Percentiles rank a stretch among this genome's conserved stretches.
Evolutionary conservation across 1,140 invertebrate species (phyloP).

Genomic region (Trichonephila clavata): DNA sequence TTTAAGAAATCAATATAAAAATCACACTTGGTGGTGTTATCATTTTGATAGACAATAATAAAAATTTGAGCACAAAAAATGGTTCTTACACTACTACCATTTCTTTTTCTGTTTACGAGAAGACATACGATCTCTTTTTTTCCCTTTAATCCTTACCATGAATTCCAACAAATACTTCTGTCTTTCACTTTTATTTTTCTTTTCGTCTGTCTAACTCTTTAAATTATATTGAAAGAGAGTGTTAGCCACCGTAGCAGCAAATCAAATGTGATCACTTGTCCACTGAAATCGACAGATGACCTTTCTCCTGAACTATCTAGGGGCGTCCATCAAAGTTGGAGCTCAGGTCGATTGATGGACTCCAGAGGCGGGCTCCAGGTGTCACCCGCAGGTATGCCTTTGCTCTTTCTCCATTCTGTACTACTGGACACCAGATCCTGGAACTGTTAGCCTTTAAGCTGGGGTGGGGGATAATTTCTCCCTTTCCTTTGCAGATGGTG

Average conservation of each 20-base stretch:
- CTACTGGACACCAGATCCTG: not conserved
- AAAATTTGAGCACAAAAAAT: too few species aligned
- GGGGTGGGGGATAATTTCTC: not conserved
- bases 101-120: too few species aligned
- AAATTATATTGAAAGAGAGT: not conserved
- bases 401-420: not conserved
- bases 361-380: constrained; percentile 67
- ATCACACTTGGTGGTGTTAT: too few species aligned
- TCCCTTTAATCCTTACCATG: too few species aligned
- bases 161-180: too few species aligned
- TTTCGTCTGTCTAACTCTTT: not conserved
- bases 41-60: too few species aligned
- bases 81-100: too few species aligned
- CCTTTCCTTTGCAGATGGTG: constrained; percentile 48
- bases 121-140: too few species aligned
- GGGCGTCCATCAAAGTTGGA: not conserved
- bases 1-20: too few species aligned
- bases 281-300: constrained; percentile 51
- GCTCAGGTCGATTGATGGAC: constrained; percentile 64
- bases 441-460: not conserved
- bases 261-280: constrained; percentile 60
- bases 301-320: not conserved
- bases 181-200: too few species aligned
- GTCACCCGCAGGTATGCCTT: constrained; percentile 63
- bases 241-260: not conserved